These are phyloP conservation scores for Neodiprion pinetum DNA, from an alignment of 1,140 invertebrate genomes.

Conservation along the genomic window DNA sequence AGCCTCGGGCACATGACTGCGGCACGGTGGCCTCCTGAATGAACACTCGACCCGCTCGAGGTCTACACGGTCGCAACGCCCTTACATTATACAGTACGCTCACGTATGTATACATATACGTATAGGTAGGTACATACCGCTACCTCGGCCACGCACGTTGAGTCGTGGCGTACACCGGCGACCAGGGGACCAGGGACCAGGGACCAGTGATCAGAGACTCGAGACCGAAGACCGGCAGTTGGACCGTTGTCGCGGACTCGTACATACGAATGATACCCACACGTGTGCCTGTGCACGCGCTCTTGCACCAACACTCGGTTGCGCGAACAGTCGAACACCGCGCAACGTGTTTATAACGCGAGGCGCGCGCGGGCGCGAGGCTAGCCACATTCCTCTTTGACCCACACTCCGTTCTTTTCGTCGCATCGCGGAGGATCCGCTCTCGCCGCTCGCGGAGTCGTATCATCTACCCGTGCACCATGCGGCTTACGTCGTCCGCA, in stretches of 20 bases:
- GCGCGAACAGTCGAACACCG: neutral
- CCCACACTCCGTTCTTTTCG: slow-evolving; percentile 45
- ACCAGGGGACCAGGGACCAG: slow-evolving; percentile 11
- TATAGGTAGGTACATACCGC: slow-evolving; percentile 16
- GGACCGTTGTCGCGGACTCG: neutral
- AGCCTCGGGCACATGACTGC: slow-evolving; percentile 55
- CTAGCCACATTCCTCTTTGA: slow-evolving; percentile 56
- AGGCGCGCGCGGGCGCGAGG: slow-evolving; percentile 49
- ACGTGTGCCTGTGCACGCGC: too few species aligned
- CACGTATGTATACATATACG: neutral
- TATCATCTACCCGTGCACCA: neutral
- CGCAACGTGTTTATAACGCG: neutral
- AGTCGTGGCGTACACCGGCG: slow-evolving; percentile 41
- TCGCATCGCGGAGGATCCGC: slow-evolving; percentile 19
- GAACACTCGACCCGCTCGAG: slow-evolving; percentile 36
- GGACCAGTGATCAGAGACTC: too few species aligned
- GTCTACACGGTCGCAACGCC: neutral
- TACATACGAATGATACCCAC: too few species aligned
- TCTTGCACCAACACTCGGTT: neutral
- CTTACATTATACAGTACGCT: neutral
- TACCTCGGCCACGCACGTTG: slow-evolving; percentile 20
- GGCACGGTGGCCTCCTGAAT: slow-evolving; percentile 47
- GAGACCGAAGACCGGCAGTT: neutral
- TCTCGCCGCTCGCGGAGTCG: slow-evolving; percentile 17
- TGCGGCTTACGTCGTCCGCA: neutral